phyloP scores from a whole-genome alignment of 2,113 vertebrate genomes.

The Brachyistius frenatus region DNA sequence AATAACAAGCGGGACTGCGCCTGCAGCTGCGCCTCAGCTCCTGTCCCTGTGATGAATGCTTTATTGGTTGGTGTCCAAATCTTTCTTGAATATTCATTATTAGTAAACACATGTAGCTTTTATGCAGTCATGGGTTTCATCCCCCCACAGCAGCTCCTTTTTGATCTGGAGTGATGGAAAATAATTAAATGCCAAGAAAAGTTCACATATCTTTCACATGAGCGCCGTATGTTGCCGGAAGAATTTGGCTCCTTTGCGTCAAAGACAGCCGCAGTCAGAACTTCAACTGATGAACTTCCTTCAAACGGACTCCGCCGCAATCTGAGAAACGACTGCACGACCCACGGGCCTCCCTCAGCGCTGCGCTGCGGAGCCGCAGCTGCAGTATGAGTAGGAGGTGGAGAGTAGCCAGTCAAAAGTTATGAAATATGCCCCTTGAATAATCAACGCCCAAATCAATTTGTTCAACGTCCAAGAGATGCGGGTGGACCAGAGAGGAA shows the following conservation, averaged over 20 bases:
- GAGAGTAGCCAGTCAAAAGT: conserved; percentile 65
- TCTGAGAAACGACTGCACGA: conserved; percentile 46
- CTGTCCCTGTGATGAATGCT: conserved; percentile 73
- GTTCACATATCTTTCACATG: conserved; percentile 40
- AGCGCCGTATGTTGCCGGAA: not conserved
- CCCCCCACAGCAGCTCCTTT: conserved; percentile 42
- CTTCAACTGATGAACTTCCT: conserved; percentile 29
- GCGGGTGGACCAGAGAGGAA: conserved; percentile 73
- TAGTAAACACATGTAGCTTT: conserved; percentile 65
- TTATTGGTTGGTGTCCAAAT: conserved; percentile 67
- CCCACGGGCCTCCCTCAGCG: conserved; percentile 47
- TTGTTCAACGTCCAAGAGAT: conserved; percentile 72
- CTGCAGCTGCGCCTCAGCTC: conserved; percentile 63
- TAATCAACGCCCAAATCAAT: conserved; percentile 76
- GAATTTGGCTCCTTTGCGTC: conserved; percentile 11
- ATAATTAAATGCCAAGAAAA: conserved; percentile 42
- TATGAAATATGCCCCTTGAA: conserved; percentile 67
- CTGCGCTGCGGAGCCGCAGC: conserved; percentile 51
- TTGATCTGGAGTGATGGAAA: conserved; percentile 39
- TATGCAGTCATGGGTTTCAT: conserved; percentile 54
- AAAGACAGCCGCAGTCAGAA: conserved; percentile 22
- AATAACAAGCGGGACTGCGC: conserved; percentile 67
- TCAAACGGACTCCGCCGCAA: conserved; percentile 18
- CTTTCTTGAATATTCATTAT: conserved; percentile 73
- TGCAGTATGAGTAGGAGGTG: conserved; percentile 49